Base-by-base conservation (phyloP, 2,797 vertebrate genomes). In the Toxotes lorentzi region DNA sequence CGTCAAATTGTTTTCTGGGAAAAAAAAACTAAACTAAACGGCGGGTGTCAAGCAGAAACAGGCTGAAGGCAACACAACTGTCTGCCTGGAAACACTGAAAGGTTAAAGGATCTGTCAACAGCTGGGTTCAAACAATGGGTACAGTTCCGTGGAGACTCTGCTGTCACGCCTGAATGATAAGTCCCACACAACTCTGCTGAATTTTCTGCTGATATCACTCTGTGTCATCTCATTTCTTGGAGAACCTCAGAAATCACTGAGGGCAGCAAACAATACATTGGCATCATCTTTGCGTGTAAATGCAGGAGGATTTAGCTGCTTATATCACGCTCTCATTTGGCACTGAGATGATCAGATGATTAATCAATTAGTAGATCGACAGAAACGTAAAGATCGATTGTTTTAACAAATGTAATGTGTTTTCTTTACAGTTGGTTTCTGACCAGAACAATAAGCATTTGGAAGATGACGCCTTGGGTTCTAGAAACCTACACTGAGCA, bases 101-200 rank as follows among this genome's bases (percentile, higher is more conserved):
- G 64, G 59, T 88, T 70, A 35, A 43, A 68, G 41, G 64, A 67
- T 41, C 82, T 70, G 81, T 88, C 87, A 83, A 21, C 77, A 32
- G 54, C 69, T 24, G 34, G 79, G 51, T 75, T 62, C 50, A 81
- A 80, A 87, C 87, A 77, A 78, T 43, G 78, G 65, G 5, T 14
- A 62, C 63, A 61, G 62, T 76, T 64, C 73, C 62, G 60, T 16
- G 0, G 48, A 76, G 19, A 35, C 65, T 60, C 13, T 48, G 67
- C 48, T 70, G 79, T 81, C 68, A 69, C 14, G 56, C 14, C 32
- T 40, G 62, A 76, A 51, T 64, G 65, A 66, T 45, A 74, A 53
- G 68, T 10, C 62, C 60, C 70, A 78, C 58, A 10, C 24, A 12
- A 64, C 1, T 40, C 38, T 50, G 70, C 71, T 78, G 56, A 70